Percentiles rank a stretch among this genome's conserved stretches.
These are phyloP conservation scores for Aspidapion aeneum DNA, from an alignment of 2,888 invertebrate species.

Conservation along the genomic window DNA sequence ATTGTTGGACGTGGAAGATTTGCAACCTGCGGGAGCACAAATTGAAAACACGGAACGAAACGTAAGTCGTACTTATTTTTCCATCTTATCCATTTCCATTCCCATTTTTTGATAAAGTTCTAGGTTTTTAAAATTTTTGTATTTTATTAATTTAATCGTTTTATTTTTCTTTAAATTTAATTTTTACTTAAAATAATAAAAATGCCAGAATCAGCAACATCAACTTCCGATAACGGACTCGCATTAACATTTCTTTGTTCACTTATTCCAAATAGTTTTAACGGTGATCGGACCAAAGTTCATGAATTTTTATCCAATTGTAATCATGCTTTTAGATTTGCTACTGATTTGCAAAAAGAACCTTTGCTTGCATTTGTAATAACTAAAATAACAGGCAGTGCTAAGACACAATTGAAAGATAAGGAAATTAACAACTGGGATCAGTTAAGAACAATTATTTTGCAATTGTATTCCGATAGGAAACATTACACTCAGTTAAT, in stretches of 20 bases:
- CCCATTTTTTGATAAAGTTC: background rate
- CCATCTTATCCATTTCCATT: background rate
- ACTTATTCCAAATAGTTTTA: constrained; percentile 6
- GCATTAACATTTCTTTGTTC: background rate
- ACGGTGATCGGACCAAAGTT: constrained; percentile 5
- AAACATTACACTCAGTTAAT: constrained; percentile 10
- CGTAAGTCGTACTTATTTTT: background rate
- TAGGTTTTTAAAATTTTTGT: background rate
- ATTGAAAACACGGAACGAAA: background rate
- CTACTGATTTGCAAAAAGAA: background rate
- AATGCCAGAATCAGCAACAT: background rate
- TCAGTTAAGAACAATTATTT: background rate
- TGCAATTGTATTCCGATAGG: constrained; percentile 1
- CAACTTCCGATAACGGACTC: background rate
- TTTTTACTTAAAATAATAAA: background rate
- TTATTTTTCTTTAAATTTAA: background rate
- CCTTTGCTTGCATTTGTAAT: constrained; percentile 8
- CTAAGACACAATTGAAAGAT: constrained; percentile 6
- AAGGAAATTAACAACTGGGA: background rate
- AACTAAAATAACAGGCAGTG: constrained; percentile 9
- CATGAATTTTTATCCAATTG: constrained; percentile 14
- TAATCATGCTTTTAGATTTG: constrained; percentile 9
- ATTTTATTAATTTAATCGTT: background rate
- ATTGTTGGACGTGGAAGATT: background rate
- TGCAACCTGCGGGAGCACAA: background rate